Base-by-base conservation (phyloP, 2,888 invertebrate genomes). In the Hydrotaea diabolus region DNA sequence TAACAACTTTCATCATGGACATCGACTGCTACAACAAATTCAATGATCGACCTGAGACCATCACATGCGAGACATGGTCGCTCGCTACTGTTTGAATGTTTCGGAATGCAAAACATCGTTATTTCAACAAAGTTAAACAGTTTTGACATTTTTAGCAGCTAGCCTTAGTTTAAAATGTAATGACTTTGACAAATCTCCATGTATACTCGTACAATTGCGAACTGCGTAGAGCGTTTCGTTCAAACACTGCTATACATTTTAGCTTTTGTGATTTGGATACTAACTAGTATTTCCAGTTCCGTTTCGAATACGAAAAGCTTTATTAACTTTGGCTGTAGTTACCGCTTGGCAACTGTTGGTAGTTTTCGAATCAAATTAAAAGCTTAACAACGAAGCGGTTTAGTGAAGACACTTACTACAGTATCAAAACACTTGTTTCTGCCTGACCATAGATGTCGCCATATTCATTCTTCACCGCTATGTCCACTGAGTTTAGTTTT, bases 1-100 rank as follows among this genome's bases (percentile, higher is more conserved):
- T 39, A 66, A 39, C 17, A 39, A 66, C 66, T 66, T 66, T 66
- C 66, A 39, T 39, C 39, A 53, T n/a, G 17, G 17, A 17, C 53
- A 17, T 19, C 19, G n/a, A 53, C 3, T 2, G 11, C 53, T 13
- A 53, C 53, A 39, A 39, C 53, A 31, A 19, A 36, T 36, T 64
- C 36, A 17, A n/a, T 36, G 15, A n/a, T 31, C 64, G 36, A 64
- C 64, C 36, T 36, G 36, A 17, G 15, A 36, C 31, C 36, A 36
- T 36, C 36, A 64, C 43, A 43, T 15, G 43, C 3, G 9, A 36
- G 31, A 64, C 17, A 64, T 17, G 15, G n/a, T 17, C 36, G 31
- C 17, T 9, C 15, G 64, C 64, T 64, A 64, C 64, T 64, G 64
- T 64, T 64, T 64, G n/a, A 8, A 1, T 17, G 64, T 36, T 36